Conservation (phyloP, 2,888 invertebrate species). For the Glyphotaelius pellucidus region DNA sequence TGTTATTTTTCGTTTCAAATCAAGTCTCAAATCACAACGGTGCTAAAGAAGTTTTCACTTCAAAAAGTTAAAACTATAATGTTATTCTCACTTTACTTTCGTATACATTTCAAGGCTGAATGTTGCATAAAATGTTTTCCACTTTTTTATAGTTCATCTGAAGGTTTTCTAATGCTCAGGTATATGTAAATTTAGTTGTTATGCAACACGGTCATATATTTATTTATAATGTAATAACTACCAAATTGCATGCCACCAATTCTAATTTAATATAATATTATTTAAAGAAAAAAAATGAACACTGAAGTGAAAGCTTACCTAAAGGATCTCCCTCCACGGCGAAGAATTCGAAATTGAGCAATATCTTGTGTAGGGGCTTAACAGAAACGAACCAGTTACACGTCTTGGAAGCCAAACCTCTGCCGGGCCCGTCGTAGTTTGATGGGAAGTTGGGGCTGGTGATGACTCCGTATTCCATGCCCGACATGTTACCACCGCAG, state of each 20-base stretch:
- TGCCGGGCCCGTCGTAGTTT: slow-evolving; percentile 90
- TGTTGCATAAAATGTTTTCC: too few species aligned
- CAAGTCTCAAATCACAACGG: too few species aligned
- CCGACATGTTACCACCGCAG: slow-evolving; percentile 94
- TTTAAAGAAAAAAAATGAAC: not conserved
- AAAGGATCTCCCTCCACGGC: slow-evolving; percentile 95
- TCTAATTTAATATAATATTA: not conserved
- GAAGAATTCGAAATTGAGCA: slow-evolving; percentile 94
- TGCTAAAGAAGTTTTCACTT: too few species aligned
- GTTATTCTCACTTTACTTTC: not conserved
- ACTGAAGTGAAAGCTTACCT: slow-evolving; percentile 74
- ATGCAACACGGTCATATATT: too few species aligned
- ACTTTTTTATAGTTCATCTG: too few species aligned
- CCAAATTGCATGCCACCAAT: not conserved
- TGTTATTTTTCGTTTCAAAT: too few species aligned
- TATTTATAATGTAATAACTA: too few species aligned
- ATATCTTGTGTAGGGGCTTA: slow-evolving; percentile 89
- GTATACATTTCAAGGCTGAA: not conserved
- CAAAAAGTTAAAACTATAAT: not conserved
- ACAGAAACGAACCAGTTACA: slow-evolving; percentile 98
- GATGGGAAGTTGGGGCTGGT: slow-evolving; percentile 94
- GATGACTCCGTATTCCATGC: slow-evolving; percentile 88
- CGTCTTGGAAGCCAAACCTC: slow-evolving; percentile 88
- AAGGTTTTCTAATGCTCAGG: too few species aligned
- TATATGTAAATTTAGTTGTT: too few species aligned